Evolutionary conservation across 2,797 vertebrate species (phyloP), one percentile per base, ranked within the genome.

Genomic region (Coregonus ussuriensis): DNA sequence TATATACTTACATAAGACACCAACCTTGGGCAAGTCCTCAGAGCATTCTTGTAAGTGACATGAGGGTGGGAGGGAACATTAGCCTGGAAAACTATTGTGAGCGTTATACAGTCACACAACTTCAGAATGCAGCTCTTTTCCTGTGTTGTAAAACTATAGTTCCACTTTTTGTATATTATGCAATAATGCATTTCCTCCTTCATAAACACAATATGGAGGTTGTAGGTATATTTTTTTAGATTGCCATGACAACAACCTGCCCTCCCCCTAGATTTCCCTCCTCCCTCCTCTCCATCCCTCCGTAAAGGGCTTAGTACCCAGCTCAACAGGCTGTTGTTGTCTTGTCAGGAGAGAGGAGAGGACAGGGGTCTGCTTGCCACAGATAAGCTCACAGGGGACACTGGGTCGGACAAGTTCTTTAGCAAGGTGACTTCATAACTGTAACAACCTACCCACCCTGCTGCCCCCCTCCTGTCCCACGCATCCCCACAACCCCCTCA

Each of bases 391-490:
- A n/a, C 6, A 33, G 51, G 70, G 47, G 71, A 56, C 73, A 63
- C 56, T 65, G 35, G 35, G 16, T 37, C 21, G 14, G 25, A 63
- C 35, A 65, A 6, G 35, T 51, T 77, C 59, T 72, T 66, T 65
- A 15, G 41, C 5, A 37, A 13, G 47, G 65, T 82, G 70, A 68
- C 71, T 79, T 81, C 78, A 74, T 75, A 82, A 84, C 83, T 70
- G 72, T 72, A 78, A 78, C 81, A 81, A 84, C 80, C 74, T 25
- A 5, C 66, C 33, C 71, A 31, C 51, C 25, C 21, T 53, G 41
- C 70, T 31, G 14, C 51, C 25, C 52, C 6, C 51, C 29, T 59
- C 47, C 62, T 0, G 4, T 21, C 37, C n/a, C 68, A 51, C 68
- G 1, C 68, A 3, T 70, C 7, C 3, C 35, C 47, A 62, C 6